Evolutionary conservation across 2,888 invertebrate species (phyloP).

Genomic region (Physocephala rufipes): DNA sequence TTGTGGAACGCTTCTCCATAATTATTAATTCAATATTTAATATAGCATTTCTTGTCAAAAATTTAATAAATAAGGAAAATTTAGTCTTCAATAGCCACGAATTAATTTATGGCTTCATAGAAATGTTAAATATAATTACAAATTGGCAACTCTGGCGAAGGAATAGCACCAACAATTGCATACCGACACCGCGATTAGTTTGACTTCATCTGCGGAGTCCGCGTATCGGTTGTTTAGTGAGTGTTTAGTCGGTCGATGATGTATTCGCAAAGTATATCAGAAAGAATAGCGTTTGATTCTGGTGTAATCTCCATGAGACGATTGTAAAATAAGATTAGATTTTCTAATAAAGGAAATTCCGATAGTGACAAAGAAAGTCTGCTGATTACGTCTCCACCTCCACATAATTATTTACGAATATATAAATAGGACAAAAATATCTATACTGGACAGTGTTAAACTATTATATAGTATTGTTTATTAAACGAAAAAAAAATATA

Average conservation of each 20-base stretch:
- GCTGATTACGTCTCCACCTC: neutral
- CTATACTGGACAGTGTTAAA: conserved; percentile 30
- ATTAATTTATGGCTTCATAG: no score
- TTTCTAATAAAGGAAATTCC: conserved; percentile 11
- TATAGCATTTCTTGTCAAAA: no score
- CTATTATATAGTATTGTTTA: conserved; percentile 2
- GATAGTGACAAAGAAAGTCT: neutral
- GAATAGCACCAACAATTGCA: conserved; percentile 19
- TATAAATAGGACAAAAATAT: conserved; percentile 37
- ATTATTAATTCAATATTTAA: no score
- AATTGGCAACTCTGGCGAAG: conserved; percentile 16
- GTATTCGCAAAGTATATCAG: conserved; percentile 18
- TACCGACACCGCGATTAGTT: conserved; percentile 41
- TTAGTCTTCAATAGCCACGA: no score
- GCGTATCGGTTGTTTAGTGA: conserved; percentile 34
- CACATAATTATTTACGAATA: conserved; percentile 26
- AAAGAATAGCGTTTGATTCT: conserved; percentile 20
- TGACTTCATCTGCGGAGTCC: conserved; percentile 44
- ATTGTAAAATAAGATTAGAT: neutral
- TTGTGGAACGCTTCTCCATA: no score
- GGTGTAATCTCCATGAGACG: neutral
- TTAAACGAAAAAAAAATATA: neutral
- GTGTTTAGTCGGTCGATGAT: neutral
- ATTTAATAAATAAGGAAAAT: no score
- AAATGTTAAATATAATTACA: neutral